A percentile compares a stretch with the other conserved stretches of the same genome.
Conservation (phyloP, 2,113 vertebrate species). For the Pseudopodoces humilis region DNA sequence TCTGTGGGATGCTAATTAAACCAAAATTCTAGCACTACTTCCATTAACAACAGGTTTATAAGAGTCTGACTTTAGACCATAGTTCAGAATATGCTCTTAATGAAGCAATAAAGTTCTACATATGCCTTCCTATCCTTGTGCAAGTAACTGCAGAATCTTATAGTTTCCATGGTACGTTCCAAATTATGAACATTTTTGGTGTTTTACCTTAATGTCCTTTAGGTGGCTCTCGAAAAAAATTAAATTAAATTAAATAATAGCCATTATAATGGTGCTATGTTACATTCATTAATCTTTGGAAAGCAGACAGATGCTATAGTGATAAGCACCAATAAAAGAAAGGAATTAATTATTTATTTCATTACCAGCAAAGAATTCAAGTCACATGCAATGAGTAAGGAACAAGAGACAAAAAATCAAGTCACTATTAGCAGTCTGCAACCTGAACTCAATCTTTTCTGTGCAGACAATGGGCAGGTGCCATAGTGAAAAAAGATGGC, state of each 20-base stretch:
- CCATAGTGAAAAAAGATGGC: not conserved
- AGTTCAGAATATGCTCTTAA: not conserved
- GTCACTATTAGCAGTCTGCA: not conserved
- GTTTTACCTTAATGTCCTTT: not conserved
- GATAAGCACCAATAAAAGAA: not conserved
- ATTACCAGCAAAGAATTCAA: not conserved
- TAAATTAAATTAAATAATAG: not conserved
- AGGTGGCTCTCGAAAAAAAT: not conserved
- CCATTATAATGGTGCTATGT: not conserved
- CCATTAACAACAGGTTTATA: not conserved
- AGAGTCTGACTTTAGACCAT: not conserved
- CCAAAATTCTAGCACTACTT: not conserved
- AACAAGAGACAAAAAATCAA: not conserved
- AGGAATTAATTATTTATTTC: conserved; percentile 8
- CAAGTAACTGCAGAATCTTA: not conserved
- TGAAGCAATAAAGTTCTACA: not conserved
- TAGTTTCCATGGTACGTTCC: not conserved
- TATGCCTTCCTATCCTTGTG: not conserved
- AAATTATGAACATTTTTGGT: not conserved
- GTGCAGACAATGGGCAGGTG: not conserved
- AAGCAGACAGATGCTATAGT: not conserved
- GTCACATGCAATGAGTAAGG: not conserved
- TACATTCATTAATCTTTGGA: conserved; percentile 4
- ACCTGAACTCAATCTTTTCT: not conserved
- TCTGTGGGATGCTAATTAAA: not conserved